Conservation (phyloP, 2,113 vertebrate species). For the Apodemus speciosus region DNA sequence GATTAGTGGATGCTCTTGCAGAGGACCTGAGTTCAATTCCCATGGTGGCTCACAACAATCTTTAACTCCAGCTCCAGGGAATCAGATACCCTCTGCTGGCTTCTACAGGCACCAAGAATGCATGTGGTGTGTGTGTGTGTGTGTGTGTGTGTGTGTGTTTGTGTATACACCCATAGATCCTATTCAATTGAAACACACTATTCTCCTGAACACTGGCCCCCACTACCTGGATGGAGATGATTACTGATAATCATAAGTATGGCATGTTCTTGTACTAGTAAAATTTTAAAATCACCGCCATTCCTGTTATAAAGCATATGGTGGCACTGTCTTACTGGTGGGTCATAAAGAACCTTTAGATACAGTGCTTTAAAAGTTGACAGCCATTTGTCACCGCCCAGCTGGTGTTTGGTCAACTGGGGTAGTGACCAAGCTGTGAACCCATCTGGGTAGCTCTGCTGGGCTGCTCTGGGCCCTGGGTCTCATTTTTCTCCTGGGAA, state of each 20-base stretch:
- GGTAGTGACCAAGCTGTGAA: not conserved
- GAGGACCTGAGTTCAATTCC: not conserved
- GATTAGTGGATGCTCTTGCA: not conserved
- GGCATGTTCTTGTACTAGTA: not conserved
- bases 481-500: not conserved
- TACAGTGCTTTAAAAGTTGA: not conserved
- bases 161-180: not conserved
- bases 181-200: too few species aligned
- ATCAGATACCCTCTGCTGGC: not conserved
- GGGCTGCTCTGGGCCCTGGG: not conserved
- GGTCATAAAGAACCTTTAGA: too few species aligned
- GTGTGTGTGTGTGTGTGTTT: too few species aligned
- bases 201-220: not conserved
- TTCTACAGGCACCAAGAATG: not conserved
- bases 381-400: too few species aligned
- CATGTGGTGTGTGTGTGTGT: too few species aligned
- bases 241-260: not conserved
- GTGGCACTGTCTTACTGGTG: accelerated
- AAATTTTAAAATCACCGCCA: too few species aligned
- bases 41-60: not conserved
- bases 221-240: not conserved
- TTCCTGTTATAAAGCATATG: not conserved
- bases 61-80: not conserved
- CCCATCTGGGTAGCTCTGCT: not conserved
- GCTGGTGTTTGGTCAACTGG: too few species aligned